Evolutionary conservation across 2,113 vertebrate genomes (phyloP).

Genomic region (Probosciger aterrimus): DNA sequence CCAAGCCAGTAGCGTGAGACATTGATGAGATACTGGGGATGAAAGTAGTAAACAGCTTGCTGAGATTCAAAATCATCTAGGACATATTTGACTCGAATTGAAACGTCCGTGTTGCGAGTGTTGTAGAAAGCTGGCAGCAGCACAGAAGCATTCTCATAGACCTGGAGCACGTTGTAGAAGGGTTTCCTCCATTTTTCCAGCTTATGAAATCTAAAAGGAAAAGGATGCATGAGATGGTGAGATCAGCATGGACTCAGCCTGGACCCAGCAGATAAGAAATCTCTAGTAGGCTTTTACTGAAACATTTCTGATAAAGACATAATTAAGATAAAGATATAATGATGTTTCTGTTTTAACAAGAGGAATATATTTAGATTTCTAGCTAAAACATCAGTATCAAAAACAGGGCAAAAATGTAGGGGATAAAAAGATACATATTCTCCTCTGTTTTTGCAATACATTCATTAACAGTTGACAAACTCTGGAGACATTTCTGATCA

Average conservation of each 20-base stretch:
- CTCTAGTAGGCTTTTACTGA: fast-evolving
- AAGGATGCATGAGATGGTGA: not conserved
- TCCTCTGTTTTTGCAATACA: not conserved
- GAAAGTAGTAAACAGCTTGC: slow-evolving; percentile 92
- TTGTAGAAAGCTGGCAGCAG: slow-evolving; percentile 98
- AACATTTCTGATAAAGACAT: fast-evolving
- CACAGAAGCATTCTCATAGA: slow-evolving; percentile 92
- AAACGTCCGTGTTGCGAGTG: slow-evolving; percentile 93
- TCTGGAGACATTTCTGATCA: not conserved
- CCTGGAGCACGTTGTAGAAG: slow-evolving; percentile 88
- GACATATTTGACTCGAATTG: slow-evolving; percentile 94
- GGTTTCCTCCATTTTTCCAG: slow-evolving; percentile 97
- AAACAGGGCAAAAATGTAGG: not conserved
- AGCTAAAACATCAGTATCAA: not conserved
- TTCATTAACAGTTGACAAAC: not conserved
- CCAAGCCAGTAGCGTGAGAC: slow-evolving; percentile 94
- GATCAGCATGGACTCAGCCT: fast-evolving
- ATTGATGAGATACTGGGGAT: slow-evolving; percentile 93
- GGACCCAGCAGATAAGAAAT: not conserved
- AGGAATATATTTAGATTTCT: not conserved
- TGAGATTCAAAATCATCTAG: slow-evolving; percentile 92
- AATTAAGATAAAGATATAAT: not conserved
- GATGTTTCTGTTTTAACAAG: not conserved
- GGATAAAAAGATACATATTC: not conserved
- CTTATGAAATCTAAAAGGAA: slow-evolving; percentile 85